phyloP scores from a whole-genome alignment of 2,113 vertebrate genomes.

The Stegastes partitus region DNA sequence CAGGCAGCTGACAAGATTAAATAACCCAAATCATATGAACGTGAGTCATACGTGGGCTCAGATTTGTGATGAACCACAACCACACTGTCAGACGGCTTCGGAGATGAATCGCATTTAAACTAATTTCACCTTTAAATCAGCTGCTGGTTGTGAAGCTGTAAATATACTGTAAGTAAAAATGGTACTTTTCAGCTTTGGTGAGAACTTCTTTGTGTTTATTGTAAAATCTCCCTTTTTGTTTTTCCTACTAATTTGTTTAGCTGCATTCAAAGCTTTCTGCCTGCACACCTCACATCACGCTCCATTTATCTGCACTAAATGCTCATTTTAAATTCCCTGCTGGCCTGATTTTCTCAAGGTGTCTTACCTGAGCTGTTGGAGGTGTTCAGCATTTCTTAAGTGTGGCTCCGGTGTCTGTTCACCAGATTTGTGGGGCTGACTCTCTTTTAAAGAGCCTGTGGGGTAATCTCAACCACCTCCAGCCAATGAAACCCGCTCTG shows the following conservation, averaged over 20 bases:
- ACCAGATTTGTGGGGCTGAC: not conserved
- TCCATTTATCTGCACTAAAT: no score
- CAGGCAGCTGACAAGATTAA: not conserved
- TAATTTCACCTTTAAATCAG: no score
- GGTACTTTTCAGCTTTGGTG: no score
- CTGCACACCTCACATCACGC: no score
- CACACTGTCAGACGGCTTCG: not conserved
- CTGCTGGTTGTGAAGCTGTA: no score
- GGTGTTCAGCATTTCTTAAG: constrained; percentile 12
- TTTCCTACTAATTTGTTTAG: no score
- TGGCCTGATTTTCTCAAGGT: not conserved
- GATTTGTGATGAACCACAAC: constrained; percentile 5
- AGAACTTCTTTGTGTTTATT: no score
- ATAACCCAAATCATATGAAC: not conserved
- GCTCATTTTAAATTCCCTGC: no score
- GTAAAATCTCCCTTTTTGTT: no score
- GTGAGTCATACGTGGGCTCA: constrained; percentile 2
- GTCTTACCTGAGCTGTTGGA: constrained; percentile 54
- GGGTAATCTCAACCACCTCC: not conserved
- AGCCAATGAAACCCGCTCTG: constrained; percentile 56
- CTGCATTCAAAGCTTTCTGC: no score
- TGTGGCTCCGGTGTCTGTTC: not conserved
- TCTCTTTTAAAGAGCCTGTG: constrained; percentile 26
- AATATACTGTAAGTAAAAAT: no score
- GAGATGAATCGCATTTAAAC: no score